These are phyloP conservation scores for Thalassoma bifasciatum DNA, from an alignment of 2,113 vertebrate genomes.

Conservation along the genomic window DNA sequence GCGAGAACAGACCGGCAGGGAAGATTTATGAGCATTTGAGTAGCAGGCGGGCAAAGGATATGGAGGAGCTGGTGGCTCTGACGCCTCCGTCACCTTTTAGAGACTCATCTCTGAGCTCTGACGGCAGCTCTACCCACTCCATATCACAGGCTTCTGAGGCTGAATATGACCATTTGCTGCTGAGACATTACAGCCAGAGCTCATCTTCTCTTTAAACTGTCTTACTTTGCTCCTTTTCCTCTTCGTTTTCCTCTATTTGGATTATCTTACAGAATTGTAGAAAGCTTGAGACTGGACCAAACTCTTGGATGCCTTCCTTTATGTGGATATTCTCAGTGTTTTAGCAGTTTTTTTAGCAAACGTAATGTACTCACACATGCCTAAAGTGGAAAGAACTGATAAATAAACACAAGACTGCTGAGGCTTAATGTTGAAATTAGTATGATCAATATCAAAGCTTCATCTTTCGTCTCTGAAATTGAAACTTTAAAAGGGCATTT, in stretches of 20 bases:
- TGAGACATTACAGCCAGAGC: conserved; percentile 97
- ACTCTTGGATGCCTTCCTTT: conserved; percentile 52
- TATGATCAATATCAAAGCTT: conserved; percentile 4
- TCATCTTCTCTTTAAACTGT: conserved; percentile 92
- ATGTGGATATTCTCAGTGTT: conserved; percentile 32
- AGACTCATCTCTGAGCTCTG: conserved; percentile 92
- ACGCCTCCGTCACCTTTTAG: conserved; percentile 97
- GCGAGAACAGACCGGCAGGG: conserved; percentile 69
- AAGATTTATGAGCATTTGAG: conserved; percentile 78
- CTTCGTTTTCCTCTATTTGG: neutral
- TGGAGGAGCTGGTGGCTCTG: conserved; percentile 91
- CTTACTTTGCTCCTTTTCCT: neutral
- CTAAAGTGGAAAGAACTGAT: neutral
- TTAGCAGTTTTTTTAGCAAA: neutral
- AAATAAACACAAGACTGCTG: neutral
- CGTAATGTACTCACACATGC: conserved; percentile 20
- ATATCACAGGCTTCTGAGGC: conserved; percentile 90
- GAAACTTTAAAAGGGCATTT: conserved; percentile 52
- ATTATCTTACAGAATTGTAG: conserved; percentile 14
- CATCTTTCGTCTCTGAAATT: conserved; percentile 8
- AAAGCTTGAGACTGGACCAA: conserved; percentile 28
- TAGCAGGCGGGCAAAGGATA: conserved; percentile 75
- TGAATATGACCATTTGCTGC: conserved; percentile 93
- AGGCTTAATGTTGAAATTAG: conserved; percentile 10
- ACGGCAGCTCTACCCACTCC: conserved; percentile 89